A percentile compares a stretch with the other conserved stretches of the same genome.
These are phyloP conservation scores for Tupiocoris notatus DNA, from an alignment of 2,888 invertebrate species.

Conservation along the genomic window DNA sequence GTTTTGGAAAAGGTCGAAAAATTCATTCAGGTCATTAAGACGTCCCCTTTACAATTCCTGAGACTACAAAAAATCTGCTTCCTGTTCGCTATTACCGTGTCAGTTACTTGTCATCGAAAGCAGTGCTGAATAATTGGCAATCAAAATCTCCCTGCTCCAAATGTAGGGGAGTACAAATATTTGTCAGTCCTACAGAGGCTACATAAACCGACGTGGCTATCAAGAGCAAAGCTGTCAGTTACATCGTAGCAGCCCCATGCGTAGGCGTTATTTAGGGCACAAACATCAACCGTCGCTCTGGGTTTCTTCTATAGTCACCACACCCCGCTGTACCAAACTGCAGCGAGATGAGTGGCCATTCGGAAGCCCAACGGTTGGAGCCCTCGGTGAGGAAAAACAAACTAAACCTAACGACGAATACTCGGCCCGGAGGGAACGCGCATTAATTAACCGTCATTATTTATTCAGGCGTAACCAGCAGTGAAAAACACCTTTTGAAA, in stretches of 20 bases:
- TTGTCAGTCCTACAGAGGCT: background rate
- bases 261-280: background rate
- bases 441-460: background rate
- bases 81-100: no score
- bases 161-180: no score
- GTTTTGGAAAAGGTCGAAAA: no score
- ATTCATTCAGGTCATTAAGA: no score
- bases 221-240: background rate
- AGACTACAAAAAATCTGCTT: no score
- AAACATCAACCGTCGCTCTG: background rate
- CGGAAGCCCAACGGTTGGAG: background rate
- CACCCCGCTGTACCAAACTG: background rate
- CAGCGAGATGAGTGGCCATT: background rate
- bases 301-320: no score
- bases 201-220: background rate
- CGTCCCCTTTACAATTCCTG: no score
- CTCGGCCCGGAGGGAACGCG: background rate
- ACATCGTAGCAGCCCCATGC: background rate
- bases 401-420: background rate
- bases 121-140: no score
- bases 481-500: background rate
- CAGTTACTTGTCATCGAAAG: no score
- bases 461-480: background rate
- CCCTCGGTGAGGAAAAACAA: background rate
- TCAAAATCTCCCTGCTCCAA: no score